A percentile compares a stretch with the other conserved stretches of the same genome.
Evolutionary conservation across 1,140 invertebrate genomes (phyloP).

Genomic region (Drosophila virilis): DNA sequence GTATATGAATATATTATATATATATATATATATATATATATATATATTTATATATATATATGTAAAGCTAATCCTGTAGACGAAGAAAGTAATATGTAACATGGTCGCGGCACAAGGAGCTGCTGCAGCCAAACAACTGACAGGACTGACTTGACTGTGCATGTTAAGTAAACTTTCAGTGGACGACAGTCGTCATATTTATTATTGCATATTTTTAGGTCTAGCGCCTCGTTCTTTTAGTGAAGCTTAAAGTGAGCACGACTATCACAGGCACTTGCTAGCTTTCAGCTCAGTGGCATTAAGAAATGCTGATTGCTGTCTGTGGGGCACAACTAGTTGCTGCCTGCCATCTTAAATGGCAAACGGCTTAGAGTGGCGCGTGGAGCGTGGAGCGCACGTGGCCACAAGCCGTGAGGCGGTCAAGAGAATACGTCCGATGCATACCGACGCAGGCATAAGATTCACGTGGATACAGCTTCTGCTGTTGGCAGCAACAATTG

Average conservation of each 20-base stretch:
- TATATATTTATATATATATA: not conserved
- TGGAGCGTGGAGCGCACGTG: conserved; percentile 35
- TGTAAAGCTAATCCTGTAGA: not conserved
- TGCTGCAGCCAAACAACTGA: not conserved
- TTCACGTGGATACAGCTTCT: conserved; percentile 18
- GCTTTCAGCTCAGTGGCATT: conserved; percentile 4
- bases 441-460: not conserved
- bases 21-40: not conserved
- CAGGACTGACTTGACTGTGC: not conserved
- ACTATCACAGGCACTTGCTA: not conserved
- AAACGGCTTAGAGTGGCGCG: conserved; percentile 27
- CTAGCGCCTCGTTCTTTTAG: not conserved
- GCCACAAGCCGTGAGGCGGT: not conserved
- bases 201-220: conserved; percentile 22
- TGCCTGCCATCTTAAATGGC: conserved; percentile 53
- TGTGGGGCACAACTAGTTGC: conserved; percentile 16
- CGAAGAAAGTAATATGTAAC: conserved; percentile 1
- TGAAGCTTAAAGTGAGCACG: conserved; percentile 1
- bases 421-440: not conserved
- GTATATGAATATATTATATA: not conserved
- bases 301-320: not conserved
- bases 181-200: conserved; percentile 1
- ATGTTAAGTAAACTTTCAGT: not conserved
- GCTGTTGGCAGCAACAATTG: not conserved
- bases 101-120: not conserved